A percentile compares a stretch with the other conserved stretches of the same genome.
Evolutionary conservation across 2,113 vertebrate species (phyloP).

Genomic region (Planiliza haematocheilus): DNA sequence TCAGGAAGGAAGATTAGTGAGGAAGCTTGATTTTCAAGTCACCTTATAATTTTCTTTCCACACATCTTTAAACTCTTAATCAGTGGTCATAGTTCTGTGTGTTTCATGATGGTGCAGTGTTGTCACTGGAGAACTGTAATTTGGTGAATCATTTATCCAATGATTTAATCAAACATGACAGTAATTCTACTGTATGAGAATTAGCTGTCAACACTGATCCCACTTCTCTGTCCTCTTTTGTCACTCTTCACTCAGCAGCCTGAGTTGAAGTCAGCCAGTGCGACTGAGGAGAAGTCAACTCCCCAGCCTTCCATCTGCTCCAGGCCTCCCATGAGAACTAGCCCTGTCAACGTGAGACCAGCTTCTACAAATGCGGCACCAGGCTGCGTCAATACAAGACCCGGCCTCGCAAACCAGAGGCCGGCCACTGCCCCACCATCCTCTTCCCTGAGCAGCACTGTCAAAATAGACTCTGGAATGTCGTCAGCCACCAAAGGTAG

Average conservation of each 20-base stretch:
- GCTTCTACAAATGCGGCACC: slow-evolving; percentile 52
- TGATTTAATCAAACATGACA: slow-evolving; percentile 67
- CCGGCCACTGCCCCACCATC: slow-evolving; percentile 24
- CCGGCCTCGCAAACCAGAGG: slow-evolving; percentile 38
- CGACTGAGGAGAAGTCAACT: slow-evolving; percentile 50
- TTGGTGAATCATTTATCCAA: slow-evolving; percentile 60
- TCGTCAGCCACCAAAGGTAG: slow-evolving; percentile 43
- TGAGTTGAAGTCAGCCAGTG: slow-evolving; percentile 54
- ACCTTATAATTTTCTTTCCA: slow-evolving; percentile 67
- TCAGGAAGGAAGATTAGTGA: slow-evolving; percentile 63
- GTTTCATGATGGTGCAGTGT: slow-evolving; percentile 42
- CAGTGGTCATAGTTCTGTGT: slow-evolving; percentile 61
- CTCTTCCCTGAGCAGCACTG: slow-evolving; percentile 28
- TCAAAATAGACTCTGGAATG: slow-evolving; percentile 47
- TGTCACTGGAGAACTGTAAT: slow-evolving; percentile 56
- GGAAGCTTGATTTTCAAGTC: slow-evolving; percentile 69
- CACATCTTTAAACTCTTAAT: slow-evolving; percentile 63
- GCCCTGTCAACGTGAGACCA: slow-evolving; percentile 51
- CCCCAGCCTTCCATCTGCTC: slow-evolving; percentile 67
- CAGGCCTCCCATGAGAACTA: slow-evolving; percentile 63
- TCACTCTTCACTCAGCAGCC: slow-evolving; percentile 55
- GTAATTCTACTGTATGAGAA: slow-evolving; percentile 68
- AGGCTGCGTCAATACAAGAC: slow-evolving; percentile 52
- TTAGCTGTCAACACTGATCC: slow-evolving; percentile 67
- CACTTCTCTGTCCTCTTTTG: slow-evolving; percentile 46